Base-by-base conservation (phyloP, 1,140 invertebrate species). In the Achatina immaculata region DNA sequence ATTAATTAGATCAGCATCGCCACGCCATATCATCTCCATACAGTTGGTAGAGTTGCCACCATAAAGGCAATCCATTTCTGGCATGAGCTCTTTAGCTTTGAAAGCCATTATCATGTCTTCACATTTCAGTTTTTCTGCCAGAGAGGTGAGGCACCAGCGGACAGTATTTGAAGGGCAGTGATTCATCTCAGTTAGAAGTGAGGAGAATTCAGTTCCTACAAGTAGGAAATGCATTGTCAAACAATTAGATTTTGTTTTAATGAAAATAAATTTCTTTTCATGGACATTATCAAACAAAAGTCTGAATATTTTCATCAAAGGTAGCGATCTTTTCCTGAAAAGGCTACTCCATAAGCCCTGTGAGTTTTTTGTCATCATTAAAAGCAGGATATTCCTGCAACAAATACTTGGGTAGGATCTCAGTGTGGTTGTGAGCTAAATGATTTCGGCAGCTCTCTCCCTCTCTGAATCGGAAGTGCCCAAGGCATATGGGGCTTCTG, bases 111-210 rank as follows among this genome's bases (percentile, higher is more conserved):
- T 96, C 97, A 99, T 99, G 91, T 95, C 95, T 45, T 95, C 91
- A 90, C 98, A 99, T 92, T 99, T 99, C 40, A 95, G 94, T 91
- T 96, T 93, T 92, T 99, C 98, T 0, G 94, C 93, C 69, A 96
- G 94, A 0, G 97, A 98, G 0, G 96, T 97, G 11, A 99, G 95
- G 90, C 98, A 99, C 9, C 89, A 90, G 58, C 89, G 83, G 11
- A 87, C 86, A 0, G 83, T 82, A 11, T 82, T 58, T 6, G 91
- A 71, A 7, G 90, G 90, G 81, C 91, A 92, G 28, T 72, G 68
- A 68, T 89, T 89, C 72, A 91, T 83, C 14, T 84, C 82, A 48
- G 85, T 81, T 31, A 90, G 75, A 24, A 83, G 85, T 11, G 80
- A 45, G 24, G 80, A 80, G 79, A 89, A 89, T 1, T 88, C 84